Conservation (phyloP, 2,888 invertebrate genomes). For the Dicranocentrus wangi region DNA sequence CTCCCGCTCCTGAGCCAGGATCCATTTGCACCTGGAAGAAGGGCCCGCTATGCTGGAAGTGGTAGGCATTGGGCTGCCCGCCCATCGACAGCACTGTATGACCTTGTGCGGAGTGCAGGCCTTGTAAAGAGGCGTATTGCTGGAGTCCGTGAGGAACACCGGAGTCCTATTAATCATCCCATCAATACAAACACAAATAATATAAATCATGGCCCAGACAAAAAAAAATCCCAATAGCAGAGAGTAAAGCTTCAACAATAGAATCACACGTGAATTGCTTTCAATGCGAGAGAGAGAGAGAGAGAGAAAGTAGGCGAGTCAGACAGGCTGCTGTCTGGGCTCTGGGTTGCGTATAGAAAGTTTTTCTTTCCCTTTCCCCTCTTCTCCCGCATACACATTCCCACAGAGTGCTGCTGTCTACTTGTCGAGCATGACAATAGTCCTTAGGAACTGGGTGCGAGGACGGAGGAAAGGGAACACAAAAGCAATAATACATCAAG, state of each 20-base stretch:
- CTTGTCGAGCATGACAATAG: background rate
- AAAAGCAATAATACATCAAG: background rate
- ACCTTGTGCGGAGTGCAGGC: slow-evolving; percentile 17
- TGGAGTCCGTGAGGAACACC: slow-evolving; percentile 29
- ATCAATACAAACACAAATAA: slow-evolving; percentile 12
- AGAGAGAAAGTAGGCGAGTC: too few species aligned
- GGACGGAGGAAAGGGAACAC: too few species aligned
- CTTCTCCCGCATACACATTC: slow-evolving; percentile 1
- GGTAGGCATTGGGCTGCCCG: slow-evolving; percentile 51
- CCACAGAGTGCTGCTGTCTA: background rate
- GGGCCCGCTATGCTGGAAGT: slow-evolving; percentile 40
- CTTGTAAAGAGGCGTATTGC: slow-evolving; percentile 55
- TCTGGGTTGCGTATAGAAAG: too few species aligned
- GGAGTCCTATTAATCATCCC: slow-evolving; percentile 48
- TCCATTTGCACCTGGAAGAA: slow-evolving; percentile 56
- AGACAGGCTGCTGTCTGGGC: too few species aligned
- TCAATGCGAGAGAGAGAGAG: background rate
- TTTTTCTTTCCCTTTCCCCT: too few species aligned
- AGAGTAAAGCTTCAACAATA: background rate
- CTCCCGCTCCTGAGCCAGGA: slow-evolving; percentile 12
- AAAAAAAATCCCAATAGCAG: too few species aligned
- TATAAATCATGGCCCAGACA: slow-evolving; percentile 1
- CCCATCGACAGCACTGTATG: slow-evolving; percentile 47
- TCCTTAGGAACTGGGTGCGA: too few species aligned
- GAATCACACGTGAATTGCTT: background rate